Base-by-base conservation (phyloP, 2,888 invertebrate species). In the Leptarthrus brevirostris region DNA sequence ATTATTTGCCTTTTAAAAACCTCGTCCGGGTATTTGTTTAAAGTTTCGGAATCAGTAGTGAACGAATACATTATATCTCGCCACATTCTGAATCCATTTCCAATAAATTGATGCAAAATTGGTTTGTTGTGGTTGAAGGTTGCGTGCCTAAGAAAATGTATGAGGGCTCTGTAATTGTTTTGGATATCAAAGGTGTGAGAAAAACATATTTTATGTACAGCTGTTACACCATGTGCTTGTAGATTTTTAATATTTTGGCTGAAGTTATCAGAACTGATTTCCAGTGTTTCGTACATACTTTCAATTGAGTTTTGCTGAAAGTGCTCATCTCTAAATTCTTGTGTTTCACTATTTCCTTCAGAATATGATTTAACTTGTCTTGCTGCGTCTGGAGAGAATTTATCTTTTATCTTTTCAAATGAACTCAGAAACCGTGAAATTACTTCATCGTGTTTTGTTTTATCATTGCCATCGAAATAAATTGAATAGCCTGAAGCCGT, bases 61-160 rank as follows among this genome's bases (percentile, higher is more conserved):
- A 18, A 64, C 3, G 40, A 24, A 14, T 44, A 64, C n/a, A 40
- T 64, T 8, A 64, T 24, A 24, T 64, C 44, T 26, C 14, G n/a
- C 64, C 64, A 64, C 14, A 64, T 64, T 10, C 24, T 20, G 1
- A 64, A n/a, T 8, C 47, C 64, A 24, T 44, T 64, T 14, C 47
- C 44, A 24, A 64, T 47, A 3, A 64, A 44, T 12, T 64, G 64
- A 4, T 64, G 64, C 14, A 64, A 24, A 16, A 64, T 47, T 24
- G 64, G 64, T 24, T 64, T 64, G 26, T 47, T 44, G 16, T 64
- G 64, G n/a, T 64, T 64, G 44, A 44, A 47, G 8, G 22, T 22
- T 24, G 20, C 44, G 4, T 22, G 10, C 10, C n/a, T 12, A 12
- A 44, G 16, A 24, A 64, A 14, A 5, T 20, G 12, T n/a, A 6